Evolutionary conservation across 2,888 invertebrate species (phyloP).

Genomic region (Sisyra nigra): DNA sequence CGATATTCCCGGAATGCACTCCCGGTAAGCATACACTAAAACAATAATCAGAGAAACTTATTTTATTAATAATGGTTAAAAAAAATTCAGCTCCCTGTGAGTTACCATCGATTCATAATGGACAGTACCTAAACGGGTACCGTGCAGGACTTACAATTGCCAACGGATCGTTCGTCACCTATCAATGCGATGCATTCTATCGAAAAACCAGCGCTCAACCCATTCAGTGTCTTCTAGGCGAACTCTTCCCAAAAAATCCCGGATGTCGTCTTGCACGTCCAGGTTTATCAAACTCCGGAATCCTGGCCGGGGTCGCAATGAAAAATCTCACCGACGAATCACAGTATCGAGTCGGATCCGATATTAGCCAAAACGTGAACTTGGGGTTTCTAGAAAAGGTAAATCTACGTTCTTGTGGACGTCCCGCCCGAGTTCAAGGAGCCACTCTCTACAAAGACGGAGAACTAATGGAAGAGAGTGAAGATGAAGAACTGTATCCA

Average conservation of each 20-base stretch:
- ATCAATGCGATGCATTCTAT: conserved; percentile 45
- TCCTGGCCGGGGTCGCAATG: conserved; percentile 11
- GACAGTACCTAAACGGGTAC: conserved; percentile 62
- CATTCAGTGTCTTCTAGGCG: conserved; percentile 45
- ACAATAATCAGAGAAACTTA: neutral
- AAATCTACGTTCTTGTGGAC: conserved; percentile 36
- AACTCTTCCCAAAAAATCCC: conserved; percentile 39
- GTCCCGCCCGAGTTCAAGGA: conserved; percentile 60
- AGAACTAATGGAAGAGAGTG: conserved; percentile 44
- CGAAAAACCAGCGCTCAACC: conserved; percentile 35
- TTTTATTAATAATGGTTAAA: conserved; percentile 23
- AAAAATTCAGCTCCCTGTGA: conserved; percentile 44
- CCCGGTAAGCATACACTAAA: conserved; percentile 35
- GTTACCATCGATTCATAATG: conserved; percentile 46
- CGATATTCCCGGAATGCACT: conserved; percentile 58
- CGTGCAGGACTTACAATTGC: conserved; percentile 64
- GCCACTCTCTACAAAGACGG: conserved; percentile 61
- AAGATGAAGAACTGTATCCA: conserved; percentile 51
- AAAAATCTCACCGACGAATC: conserved; percentile 18
- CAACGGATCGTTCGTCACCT: conserved; percentile 62
- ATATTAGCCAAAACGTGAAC: conserved; percentile 34
- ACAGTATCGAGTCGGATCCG: conserved; percentile 27
- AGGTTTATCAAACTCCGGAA: conserved; percentile 22
- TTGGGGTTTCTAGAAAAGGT: conserved; percentile 36
- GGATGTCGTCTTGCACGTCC: conserved; percentile 34